A percentile compares a stretch with the other conserved stretches of the same genome.
phyloP scores from a whole-genome alignment of 2,888 invertebrate species.

The Drosophila paranaensis region DNA sequence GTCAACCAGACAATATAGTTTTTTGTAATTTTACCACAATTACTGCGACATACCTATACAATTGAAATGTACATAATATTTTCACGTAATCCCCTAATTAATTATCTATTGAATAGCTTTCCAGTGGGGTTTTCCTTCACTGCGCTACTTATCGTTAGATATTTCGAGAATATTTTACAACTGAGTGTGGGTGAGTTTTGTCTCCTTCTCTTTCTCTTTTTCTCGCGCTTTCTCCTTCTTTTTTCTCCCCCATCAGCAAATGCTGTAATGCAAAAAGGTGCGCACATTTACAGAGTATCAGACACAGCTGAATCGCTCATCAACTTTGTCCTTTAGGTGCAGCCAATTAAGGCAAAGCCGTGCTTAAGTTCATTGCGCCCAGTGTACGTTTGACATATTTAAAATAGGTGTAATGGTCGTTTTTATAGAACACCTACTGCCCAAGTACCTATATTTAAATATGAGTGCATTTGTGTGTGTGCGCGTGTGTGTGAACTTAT shows the following conservation, averaged over 20 bases:
- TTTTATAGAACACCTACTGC: conserved; percentile 12
- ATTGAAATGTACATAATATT: background rate
- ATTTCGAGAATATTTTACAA: background rate
- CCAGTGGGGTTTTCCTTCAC: background rate
- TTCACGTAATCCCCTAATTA: background rate
- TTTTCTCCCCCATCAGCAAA: background rate
- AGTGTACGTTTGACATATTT: conserved; percentile 42
- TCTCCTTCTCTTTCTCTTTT: background rate
- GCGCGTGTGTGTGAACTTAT: conserved; percentile 1
- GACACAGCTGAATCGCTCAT: conserved; percentile 29
- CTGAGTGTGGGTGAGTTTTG: background rate
- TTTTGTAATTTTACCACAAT: background rate
- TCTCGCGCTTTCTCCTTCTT: background rate
- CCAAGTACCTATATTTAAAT: conserved; percentile 17
- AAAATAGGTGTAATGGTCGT: conserved; percentile 55
- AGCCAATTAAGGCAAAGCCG: conserved; percentile 50
- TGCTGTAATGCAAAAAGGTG: background rate
- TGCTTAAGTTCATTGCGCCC: conserved; percentile 40
- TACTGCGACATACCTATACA: background rate
- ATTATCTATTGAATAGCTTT: background rate
- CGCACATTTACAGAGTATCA: background rate
- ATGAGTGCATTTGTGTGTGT: background rate
- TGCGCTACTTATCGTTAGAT: conserved; percentile 1
- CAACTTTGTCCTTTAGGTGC: conserved; percentile 53
- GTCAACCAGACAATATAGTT: background rate